Evolutionary conservation across 2,113 vertebrate genomes (phyloP).

Genomic region (Gasterosteus nipponicus): DNA sequence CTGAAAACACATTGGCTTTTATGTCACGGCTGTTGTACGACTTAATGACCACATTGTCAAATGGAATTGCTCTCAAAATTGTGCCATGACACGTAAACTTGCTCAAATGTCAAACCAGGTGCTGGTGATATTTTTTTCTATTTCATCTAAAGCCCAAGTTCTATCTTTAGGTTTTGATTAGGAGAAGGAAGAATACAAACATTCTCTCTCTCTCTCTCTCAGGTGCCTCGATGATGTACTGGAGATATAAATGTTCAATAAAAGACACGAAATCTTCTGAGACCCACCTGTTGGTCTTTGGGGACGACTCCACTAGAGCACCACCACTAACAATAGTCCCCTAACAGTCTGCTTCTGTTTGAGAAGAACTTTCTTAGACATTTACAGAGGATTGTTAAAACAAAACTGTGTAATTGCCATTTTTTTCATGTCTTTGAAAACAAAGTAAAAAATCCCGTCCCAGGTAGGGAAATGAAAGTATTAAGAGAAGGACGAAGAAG

Average conservation of each 20-base stretch:
- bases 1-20: background rate
- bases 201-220: background rate
- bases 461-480: background rate
- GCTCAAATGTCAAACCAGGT: background rate
- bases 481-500: background rate
- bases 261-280: no score
- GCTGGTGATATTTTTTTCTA: no score
- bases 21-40: background rate
- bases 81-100: background rate
- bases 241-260: no score
- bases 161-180: background rate
- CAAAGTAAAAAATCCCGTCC: background rate
- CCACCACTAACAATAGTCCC: background rate
- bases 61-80: background rate
- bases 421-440: background rate
- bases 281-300: no score
- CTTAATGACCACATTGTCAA: background rate
- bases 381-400: no score
- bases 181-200: background rate
- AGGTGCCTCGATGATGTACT: no score
- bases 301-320: background rate
- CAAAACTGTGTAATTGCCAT: background rate
- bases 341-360: background rate
- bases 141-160: no score
- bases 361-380: background rate